Conservation (phyloP, 2,888 invertebrate genomes). For the Cactoblastis cactorum region DNA sequence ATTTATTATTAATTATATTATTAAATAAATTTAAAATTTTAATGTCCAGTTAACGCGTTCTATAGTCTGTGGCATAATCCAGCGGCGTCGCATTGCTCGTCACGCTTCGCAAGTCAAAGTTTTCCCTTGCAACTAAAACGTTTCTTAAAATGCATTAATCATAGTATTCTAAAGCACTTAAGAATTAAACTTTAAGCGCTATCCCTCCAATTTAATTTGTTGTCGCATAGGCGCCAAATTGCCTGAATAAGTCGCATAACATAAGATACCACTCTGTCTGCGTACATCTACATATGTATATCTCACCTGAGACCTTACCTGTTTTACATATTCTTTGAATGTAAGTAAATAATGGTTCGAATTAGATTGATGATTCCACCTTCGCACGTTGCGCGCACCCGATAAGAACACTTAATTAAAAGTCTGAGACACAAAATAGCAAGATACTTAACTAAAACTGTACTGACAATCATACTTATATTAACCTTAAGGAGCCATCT, state of each 20-base stretch:
- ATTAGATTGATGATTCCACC: constrained; percentile 29
- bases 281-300: constrained; percentile 20
- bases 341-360: constrained; percentile 28
- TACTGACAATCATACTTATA: constrained; percentile 68
- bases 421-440: constrained; percentile 50
- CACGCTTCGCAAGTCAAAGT: constrained; percentile 58
- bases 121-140: constrained; percentile 59
- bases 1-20: too few species aligned
- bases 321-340: constrained; percentile 53
- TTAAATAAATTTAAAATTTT: not conserved
- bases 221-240: constrained; percentile 35
- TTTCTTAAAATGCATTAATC: constrained; percentile 66
- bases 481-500: constrained; percentile 60
- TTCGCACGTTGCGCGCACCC: constrained; percentile 30
- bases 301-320: constrained; percentile 33
- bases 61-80: constrained; percentile 34
- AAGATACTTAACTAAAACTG: constrained; percentile 43
- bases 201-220: constrained; percentile 41
- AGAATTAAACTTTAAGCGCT: constrained; percentile 47
- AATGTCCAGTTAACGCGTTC: not conserved
- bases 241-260: constrained; percentile 46
- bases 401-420: constrained; percentile 55
- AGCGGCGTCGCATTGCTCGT: constrained; percentile 42
- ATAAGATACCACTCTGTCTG: constrained; percentile 27
- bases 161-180: constrained; percentile 43